Evolutionary conservation across 2,113 vertebrate species (phyloP).

Genomic region (Dascyllus trimaculatus): DNA sequence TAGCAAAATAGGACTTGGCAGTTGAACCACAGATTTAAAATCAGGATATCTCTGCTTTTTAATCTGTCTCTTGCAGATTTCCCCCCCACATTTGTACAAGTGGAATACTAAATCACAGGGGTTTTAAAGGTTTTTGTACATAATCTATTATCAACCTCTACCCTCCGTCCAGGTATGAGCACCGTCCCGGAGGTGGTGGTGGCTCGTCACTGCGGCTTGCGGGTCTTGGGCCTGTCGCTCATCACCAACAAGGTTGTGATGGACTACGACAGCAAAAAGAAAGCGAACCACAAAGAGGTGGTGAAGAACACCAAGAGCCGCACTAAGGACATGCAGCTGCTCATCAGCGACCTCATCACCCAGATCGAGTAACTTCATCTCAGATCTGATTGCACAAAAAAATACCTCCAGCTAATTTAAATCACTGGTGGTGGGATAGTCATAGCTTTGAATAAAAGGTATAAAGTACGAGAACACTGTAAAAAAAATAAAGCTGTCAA

Average conservation of each 20-base stretch:
- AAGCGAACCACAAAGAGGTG: slow-evolving; percentile 80
- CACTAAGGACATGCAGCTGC: slow-evolving; percentile 72
- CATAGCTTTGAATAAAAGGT: slow-evolving; percentile 2
- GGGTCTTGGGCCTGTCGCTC: slow-evolving; percentile 85
- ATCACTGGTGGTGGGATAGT: neutral
- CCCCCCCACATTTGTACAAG: neutral
- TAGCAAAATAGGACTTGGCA: no score
- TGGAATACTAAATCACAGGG: neutral
- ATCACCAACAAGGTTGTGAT: slow-evolving; percentile 85
- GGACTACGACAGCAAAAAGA: slow-evolving; percentile 78
- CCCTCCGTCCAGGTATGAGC: slow-evolving; percentile 83
- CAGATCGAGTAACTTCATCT: slow-evolving; percentile 55
- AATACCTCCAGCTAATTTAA: neutral
- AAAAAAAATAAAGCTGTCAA: no score
- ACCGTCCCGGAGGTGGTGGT: slow-evolving; percentile 86
- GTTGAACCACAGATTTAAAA: neutral
- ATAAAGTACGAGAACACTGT: no score
- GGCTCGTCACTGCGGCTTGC: slow-evolving; percentile 85
- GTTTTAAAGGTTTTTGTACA: neutral
- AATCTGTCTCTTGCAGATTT: neutral
- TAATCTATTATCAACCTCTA: neutral
- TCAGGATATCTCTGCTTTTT: neutral
- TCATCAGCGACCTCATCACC: slow-evolving; percentile 74
- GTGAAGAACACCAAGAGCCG: slow-evolving; percentile 70
- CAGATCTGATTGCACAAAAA: neutral